phyloP scores from a whole-genome alignment of 2,113 vertebrate species.

The Axis porcinus region DNA sequence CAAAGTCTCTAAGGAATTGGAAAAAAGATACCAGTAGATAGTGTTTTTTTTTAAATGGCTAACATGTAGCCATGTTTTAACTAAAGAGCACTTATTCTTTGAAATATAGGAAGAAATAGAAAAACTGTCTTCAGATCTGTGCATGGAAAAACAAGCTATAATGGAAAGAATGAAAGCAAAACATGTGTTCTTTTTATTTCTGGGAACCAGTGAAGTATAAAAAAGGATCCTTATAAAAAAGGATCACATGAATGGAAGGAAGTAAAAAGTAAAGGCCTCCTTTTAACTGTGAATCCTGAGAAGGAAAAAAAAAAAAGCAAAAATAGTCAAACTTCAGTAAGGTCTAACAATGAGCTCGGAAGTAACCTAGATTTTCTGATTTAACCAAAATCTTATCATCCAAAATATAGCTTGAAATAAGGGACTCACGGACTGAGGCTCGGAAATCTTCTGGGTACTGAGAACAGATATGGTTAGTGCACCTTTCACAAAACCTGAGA shows the following conservation, averaged over 20 bases:
- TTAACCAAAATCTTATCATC: not conserved
- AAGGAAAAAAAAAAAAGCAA: not conserved
- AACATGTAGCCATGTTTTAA: slow-evolving; percentile 16
- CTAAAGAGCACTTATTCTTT: not conserved
- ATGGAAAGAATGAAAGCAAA: not conserved
- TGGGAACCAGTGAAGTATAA: not conserved
- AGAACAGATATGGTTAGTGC: not conserved
- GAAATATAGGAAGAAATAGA: not conserved
- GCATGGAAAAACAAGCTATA: not conserved
- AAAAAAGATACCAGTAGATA: not conserved
- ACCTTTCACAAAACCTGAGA: not conserved
- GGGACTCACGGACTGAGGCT: not conserved
- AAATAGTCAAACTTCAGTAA: not conserved
- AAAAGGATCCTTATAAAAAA: not conserved
- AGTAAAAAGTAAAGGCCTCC: not conserved
- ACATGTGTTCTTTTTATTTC: not conserved
- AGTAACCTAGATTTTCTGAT: not conserved
- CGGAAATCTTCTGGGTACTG: not conserved
- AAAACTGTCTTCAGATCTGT: not conserved
- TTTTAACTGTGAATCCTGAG: not conserved
- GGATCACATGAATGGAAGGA: not conserved
- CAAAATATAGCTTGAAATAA: slow-evolving; percentile 1
- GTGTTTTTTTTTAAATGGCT: not conserved
- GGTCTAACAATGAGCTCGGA: not conserved
- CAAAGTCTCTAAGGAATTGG: not conserved